Conservation (phyloP, 1,140 invertebrate species). For the Samia ricini region DNA sequence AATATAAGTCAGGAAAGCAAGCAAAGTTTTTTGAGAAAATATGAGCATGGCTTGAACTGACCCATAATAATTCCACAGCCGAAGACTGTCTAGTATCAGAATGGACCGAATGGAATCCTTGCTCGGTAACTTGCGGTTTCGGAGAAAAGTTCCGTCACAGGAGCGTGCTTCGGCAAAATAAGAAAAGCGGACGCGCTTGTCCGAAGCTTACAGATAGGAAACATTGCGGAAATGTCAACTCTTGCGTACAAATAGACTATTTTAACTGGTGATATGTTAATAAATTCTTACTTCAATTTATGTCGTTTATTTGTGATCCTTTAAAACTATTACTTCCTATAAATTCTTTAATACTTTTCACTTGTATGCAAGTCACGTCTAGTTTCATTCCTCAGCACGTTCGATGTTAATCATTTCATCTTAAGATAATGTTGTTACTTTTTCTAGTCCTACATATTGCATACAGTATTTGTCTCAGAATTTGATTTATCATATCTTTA, state of each 20-base stretch:
- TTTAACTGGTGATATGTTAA: constrained; percentile 51
- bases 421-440: too few species aligned
- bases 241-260: constrained; percentile 56
- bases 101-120: constrained; percentile 84
- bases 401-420: too few species aligned
- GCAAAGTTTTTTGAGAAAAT: too few species aligned
- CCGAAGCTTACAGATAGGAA: constrained; percentile 70
- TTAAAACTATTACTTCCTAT: neutral
- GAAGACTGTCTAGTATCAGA: constrained; percentile 79
- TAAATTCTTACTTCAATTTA: constrained; percentile 2
- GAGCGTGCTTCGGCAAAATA: constrained; percentile 51
- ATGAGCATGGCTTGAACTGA: neutral
- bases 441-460: too few species aligned
- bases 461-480: too few species aligned
- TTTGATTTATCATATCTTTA: too few species aligned
- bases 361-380: too few species aligned
- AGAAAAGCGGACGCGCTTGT: constrained; percentile 82
- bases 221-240: constrained; percentile 59
- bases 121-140: constrained; percentile 82
- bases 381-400: too few species aligned
- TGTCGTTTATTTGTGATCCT: neutral
- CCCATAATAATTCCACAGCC: constrained; percentile 28
- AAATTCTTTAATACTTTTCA: neutral
- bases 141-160: constrained; percentile 81
- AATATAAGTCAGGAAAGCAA: too few species aligned